Evolutionary conservation across 2,888 invertebrate species (phyloP).

Genomic region (Aporophyla lueneburgensis): DNA sequence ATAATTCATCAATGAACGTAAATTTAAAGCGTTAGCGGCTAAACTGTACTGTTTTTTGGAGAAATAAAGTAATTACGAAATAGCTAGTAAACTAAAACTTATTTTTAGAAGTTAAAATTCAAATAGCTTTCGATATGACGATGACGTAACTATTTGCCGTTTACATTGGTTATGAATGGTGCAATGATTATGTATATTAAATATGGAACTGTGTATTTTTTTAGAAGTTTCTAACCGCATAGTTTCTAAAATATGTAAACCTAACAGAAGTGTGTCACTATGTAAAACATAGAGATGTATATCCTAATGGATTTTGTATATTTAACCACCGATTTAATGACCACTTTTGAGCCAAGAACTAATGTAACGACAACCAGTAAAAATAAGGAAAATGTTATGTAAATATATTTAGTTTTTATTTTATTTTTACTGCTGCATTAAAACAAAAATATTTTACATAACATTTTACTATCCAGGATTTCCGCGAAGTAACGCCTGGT

Average conservation of each 20-base stretch:
- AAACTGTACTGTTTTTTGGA: conserved; percentile 25
- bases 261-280: not conserved
- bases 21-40: conserved; percentile 44
- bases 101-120: conserved; percentile 23
- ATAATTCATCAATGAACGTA: conserved; percentile 52
- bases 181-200: not conserved
- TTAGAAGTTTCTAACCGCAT: not conserved
- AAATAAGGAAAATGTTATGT: not conserved
- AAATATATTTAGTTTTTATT: not conserved
- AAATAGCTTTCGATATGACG: not conserved
- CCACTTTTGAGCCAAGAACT: not conserved
- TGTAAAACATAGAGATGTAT: not conserved
- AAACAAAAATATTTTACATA: not conserved
- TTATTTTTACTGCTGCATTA: not conserved
- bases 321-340: conserved; percentile 9
- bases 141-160: not conserved
- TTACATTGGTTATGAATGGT: not conserved
- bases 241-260: conserved; percentile 18
- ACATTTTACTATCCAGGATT: not conserved
- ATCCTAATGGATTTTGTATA: not conserved
- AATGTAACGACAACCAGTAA: not conserved
- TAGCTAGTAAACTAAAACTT: not conserved
- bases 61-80: conserved; percentile 21
- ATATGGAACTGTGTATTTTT: not conserved
- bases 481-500: not conserved